Evolutionary conservation across 2,888 invertebrate species (phyloP), one percentile per base, ranked within the genome.

Genomic region (Cephus pulcher): DNA sequence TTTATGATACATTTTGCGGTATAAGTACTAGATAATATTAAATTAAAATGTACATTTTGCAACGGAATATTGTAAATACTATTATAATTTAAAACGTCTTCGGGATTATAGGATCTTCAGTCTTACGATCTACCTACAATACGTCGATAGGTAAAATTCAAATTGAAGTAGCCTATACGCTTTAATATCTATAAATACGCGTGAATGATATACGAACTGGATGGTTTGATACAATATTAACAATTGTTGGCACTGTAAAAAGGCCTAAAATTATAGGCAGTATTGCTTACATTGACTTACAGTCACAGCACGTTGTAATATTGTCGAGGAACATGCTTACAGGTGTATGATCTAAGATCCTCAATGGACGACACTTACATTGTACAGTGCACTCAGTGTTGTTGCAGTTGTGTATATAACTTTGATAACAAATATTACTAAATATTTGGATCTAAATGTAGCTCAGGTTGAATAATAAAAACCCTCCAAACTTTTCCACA

Each of bases 401-500:
- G 56, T 56, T 56, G 23, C 56, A 56, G 23, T 56, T 56, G 23
- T 56, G 6, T 23, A 23, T 56, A 15, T 9, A 56, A 56, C 23
- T 9, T 9, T 56, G 23, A 56, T 56, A 23, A 56, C 56, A 56
- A 56, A 56, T 56, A 56, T 56, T 56, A 56, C 34, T 34, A 71
- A 71, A 71, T 71, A 34, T 71, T 73, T 15, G 78, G 75, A 73
- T 75, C 77, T 77, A 91, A 85, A 80, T 91, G 86, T 69, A 88
- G 79, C 82, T 90, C 90, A 11, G 91, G 91, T 77, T 91, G 91
- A 40, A 88, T 86, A 74, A 90, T 88, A 86, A 95, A 94, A 81
- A 93, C 92, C 79, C 93, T 92, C 82, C 92, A 92, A 23, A 95
- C 92, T 90, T 94, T 93, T 1, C 95, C 95, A 90, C 96, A 96